Evolutionary conservation across 2,113 vertebrate species (phyloP).

Genomic region (Pygoscelis antarcticus): DNA sequence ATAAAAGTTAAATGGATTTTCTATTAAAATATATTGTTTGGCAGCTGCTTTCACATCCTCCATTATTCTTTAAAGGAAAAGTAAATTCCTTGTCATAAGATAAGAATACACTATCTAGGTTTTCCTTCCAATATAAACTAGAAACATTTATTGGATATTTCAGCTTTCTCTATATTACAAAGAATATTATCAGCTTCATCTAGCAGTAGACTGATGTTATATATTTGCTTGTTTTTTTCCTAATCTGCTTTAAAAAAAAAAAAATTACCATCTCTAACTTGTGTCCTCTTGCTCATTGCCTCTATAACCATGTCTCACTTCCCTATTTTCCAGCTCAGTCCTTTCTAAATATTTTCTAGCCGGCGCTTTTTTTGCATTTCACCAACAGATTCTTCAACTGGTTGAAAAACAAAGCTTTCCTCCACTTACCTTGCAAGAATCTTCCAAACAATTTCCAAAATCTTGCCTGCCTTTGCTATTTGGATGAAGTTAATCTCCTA

Average conservation of each 20-base stretch:
- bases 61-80: not conserved
- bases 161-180: not conserved
- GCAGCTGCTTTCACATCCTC: not conserved
- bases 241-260: not conserved
- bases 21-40: not conserved
- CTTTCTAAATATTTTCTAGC: not conserved
- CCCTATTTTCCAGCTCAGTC: not conserved
- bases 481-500: not conserved
- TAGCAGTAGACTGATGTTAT: not conserved
- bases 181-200: not conserved
- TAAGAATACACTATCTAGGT: not conserved
- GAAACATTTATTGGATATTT: not conserved
- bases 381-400: not conserved
- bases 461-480: not conserved
- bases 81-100: not conserved
- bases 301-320: not conserved
- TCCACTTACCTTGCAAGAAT: not conserved
- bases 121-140: not conserved
- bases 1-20: not conserved
- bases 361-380: fast-evolving
- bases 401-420: not conserved
- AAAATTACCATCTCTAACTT: not conserved
- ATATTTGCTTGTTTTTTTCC: not conserved
- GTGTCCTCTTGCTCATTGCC: not conserved
- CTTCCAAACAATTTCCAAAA: not conserved